Base-by-base conservation (phyloP, 1,140 invertebrate species). In the Nebria ingens region DNA sequence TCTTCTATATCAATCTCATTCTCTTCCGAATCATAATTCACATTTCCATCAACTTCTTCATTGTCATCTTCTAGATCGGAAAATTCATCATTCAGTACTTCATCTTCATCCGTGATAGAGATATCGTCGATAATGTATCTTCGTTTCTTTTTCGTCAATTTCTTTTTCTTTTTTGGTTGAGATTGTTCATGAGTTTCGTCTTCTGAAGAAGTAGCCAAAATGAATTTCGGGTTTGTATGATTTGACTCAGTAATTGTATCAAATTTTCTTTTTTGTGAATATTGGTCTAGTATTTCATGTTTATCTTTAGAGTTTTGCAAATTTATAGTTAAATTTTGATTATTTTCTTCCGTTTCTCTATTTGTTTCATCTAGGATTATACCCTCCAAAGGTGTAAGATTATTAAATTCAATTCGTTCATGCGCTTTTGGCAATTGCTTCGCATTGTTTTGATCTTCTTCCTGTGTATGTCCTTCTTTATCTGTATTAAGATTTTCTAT, bases 1-100 rank as follows among this genome's bases (percentile, higher is more conserved):
- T 52, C 52, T 20, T 59, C 60, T 20, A 72, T 53, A 38, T 71
- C 64, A 59, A 84, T 75, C 72, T 87, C 85, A 70, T 89, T 87
- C 65, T 88, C 86, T 65, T 87, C 85, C 0, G 86, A 87, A 69
- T 88, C 85, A 67, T 86, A 86, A 59, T 81, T 79, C 12, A 84
- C 69, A 57, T 78, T 69, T 15, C 68, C 59, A 59, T 62, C 65
- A 55, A 54, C 60, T 51, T 56, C 56, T 55, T 65, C 59, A 23
- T 71, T 66, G 9, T 72, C 65, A 25, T 67, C 55, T 58, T 70
- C 53, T 57, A 63, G 55, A 58, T 68, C 64, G 51, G 60, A 66
- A 21, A 59, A 59, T 56, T 71, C 71, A 21, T 71, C 69, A 2
- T 68, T 68, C n/a, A n/a, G n/a, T 62, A 69, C 55, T 74, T 73